Conservation (phyloP, 2,113 vertebrate species). For the Xyrauchen texanus region DNA sequence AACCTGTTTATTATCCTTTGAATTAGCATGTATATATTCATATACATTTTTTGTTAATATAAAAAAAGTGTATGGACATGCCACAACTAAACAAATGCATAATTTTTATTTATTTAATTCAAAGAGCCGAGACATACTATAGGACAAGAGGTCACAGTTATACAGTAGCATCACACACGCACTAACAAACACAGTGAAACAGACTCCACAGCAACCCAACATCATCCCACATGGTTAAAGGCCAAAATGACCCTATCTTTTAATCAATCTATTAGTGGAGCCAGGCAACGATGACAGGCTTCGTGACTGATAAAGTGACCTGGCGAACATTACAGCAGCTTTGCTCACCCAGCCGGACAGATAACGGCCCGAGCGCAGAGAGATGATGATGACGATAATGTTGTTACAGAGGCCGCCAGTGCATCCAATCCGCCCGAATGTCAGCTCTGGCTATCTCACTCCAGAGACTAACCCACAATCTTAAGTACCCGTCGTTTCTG, state of each 20-base stretch:
- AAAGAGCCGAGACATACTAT: too few species aligned
- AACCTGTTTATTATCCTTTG: too few species aligned
- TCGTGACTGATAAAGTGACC: slow-evolving; percentile 65
- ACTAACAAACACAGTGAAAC: slow-evolving; percentile 23
- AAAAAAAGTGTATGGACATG: too few species aligned
- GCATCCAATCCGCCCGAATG: slow-evolving; percentile 70
- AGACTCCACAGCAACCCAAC: slow-evolving; percentile 31
- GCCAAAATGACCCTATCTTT: slow-evolving; percentile 57
- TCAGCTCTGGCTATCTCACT: slow-evolving; percentile 59
- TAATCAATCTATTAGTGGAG: slow-evolving; percentile 69
- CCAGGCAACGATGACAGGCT: slow-evolving; percentile 47
- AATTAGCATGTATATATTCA: too few species aligned
- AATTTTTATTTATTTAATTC: too few species aligned
- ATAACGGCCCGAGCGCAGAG: slow-evolving; percentile 65
- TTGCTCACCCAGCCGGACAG: slow-evolving; percentile 56
- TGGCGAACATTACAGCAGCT: slow-evolving; percentile 47
- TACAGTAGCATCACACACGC: neutral
- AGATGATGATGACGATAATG: slow-evolving; percentile 66
- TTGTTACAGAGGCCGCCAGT: slow-evolving; percentile 57
- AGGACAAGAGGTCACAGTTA: too few species aligned
- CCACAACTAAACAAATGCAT: too few species aligned
- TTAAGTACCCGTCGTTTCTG: slow-evolving; percentile 47
- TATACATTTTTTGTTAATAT: too few species aligned
- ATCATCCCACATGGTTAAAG: slow-evolving; percentile 42
- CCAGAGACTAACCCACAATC: slow-evolving; percentile 36